Conservation (phyloP, 2,113 vertebrate species). For the Scartelaos histophorus region DNA sequence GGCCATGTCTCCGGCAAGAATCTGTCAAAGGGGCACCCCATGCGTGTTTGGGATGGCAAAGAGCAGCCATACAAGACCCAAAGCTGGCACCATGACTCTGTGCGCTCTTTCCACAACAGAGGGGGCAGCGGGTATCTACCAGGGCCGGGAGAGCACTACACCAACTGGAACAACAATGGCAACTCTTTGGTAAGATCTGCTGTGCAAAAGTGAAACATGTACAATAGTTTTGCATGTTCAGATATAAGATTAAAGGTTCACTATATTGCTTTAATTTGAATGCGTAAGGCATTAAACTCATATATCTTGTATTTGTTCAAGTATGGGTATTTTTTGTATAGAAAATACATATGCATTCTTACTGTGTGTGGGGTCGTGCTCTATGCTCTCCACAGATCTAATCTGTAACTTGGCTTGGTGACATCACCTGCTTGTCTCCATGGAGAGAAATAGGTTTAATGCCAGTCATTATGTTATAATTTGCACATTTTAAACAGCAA, state of each 20-base stretch:
- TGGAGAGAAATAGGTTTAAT: no score
- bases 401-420: no score
- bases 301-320: no score
- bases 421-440: no score
- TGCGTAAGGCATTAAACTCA: no score
- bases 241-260: neutral
- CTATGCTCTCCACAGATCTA: no score
- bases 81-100: conserved; percentile 76
- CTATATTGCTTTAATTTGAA: no score
- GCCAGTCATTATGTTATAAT: no score
- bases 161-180: conserved; percentile 70
- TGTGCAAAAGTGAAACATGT: neutral
- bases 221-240: neutral
- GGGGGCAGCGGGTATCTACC: conserved; percentile 70
- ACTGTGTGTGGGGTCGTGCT: no score
- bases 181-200: conserved; percentile 66
- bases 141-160: conserved; percentile 68
- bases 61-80: conserved; percentile 81
- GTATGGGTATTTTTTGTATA: no score
- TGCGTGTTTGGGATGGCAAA: conserved; percentile 81
- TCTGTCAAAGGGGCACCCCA: conserved; percentile 75
- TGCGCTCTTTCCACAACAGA: conserved; percentile 71
- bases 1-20: conserved; percentile 79
- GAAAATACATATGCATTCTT: no score
- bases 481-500: no score